phyloP scores from a whole-genome alignment of 64 coral and sea anemone genomes.

The Astreopora myriophthalma region DNA sequence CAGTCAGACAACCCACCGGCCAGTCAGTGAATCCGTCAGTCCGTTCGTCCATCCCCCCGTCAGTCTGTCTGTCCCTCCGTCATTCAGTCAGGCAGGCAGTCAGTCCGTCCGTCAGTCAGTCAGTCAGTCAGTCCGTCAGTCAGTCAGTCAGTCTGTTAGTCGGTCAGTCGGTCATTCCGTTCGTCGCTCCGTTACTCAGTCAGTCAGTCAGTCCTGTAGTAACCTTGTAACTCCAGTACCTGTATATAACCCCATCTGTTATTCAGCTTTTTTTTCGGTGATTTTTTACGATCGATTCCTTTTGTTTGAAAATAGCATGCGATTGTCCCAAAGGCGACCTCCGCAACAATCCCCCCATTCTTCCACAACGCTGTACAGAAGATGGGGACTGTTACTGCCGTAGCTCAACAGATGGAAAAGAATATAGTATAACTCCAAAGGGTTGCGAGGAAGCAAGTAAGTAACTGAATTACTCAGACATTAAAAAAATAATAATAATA shows the following conservation, averaged over 20 bases:
- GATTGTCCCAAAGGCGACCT: conserved; percentile 53
- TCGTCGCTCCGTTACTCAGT: too few relatives aligned
- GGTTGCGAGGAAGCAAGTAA: conserved; percentile 7
- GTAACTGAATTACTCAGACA: neutral
- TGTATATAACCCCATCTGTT: neutral
- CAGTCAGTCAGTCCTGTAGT: neutral
- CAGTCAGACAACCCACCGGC: too few relatives aligned
- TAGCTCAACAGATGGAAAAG: neutral
- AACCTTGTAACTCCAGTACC: too few relatives aligned
- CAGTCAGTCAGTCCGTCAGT: too few relatives aligned
- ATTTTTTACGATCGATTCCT: neutral
- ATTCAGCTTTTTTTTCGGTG: neutral
- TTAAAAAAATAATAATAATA: too few relatives aligned
- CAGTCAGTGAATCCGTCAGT: too few relatives aligned
- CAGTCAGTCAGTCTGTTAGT: too few relatives aligned
- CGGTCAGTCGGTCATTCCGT: too few relatives aligned
- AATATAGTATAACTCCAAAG: neutral
- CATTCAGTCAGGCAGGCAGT: too few relatives aligned
- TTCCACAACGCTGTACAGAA: conserved; percentile 27
- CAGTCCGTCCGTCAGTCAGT: too few relatives aligned
- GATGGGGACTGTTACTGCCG: conserved; percentile 22
- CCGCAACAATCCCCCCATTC: neutral
- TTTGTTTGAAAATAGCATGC: conserved; percentile 23
- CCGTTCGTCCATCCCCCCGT: too few relatives aligned
- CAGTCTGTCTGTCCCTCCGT: too few relatives aligned